Percentiles rank a stretch among this genome's conserved stretches.
phyloP scores from a whole-genome alignment of 2,888 invertebrate species.

The Selenia dentaria region DNA sequence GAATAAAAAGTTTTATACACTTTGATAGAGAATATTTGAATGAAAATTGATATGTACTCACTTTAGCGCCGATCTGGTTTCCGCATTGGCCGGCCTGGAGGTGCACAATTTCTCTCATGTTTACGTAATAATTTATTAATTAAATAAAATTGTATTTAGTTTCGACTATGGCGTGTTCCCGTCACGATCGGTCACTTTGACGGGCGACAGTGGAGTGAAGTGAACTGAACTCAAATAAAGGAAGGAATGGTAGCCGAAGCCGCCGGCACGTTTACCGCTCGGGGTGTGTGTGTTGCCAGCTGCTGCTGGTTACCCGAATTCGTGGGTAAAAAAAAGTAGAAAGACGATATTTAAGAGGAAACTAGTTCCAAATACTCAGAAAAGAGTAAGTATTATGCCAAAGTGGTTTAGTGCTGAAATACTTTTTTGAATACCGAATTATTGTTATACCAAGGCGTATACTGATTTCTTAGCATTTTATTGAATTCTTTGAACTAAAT shows the following conservation, averaged over 20 bases:
- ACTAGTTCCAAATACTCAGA: no score
- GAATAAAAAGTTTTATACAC: no score
- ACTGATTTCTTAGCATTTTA: no score
- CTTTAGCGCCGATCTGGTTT: constrained; percentile 90
- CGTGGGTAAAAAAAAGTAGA: no score
- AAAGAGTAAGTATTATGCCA: no score
- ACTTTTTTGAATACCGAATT: no score
- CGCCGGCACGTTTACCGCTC: constrained; percentile 41
- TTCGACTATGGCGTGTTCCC: constrained; percentile 32
- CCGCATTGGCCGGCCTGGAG: constrained; percentile 94
- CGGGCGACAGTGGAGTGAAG: constrained; percentile 58
- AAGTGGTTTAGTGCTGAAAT: no score
- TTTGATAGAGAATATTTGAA: no score
- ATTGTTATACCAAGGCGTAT: no score
- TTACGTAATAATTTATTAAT: constrained; percentile 32
- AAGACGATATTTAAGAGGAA: no score
- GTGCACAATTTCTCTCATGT: constrained; percentile 94
- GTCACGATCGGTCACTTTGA: constrained; percentile 51
- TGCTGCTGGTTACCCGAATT: constrained; percentile 36
- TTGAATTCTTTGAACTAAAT: no score
- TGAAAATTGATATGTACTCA: constrained; percentile 52
- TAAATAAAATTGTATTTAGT: constrained; percentile 32
- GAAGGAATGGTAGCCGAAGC: constrained; percentile 51
- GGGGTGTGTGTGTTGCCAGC: constrained; percentile 65
- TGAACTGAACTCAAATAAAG: constrained; percentile 39